These are phyloP conservation scores for Sebastes kiyomatsui DNA, from an alignment of 2,797 vertebrate species.

Conservation along the genomic window DNA sequence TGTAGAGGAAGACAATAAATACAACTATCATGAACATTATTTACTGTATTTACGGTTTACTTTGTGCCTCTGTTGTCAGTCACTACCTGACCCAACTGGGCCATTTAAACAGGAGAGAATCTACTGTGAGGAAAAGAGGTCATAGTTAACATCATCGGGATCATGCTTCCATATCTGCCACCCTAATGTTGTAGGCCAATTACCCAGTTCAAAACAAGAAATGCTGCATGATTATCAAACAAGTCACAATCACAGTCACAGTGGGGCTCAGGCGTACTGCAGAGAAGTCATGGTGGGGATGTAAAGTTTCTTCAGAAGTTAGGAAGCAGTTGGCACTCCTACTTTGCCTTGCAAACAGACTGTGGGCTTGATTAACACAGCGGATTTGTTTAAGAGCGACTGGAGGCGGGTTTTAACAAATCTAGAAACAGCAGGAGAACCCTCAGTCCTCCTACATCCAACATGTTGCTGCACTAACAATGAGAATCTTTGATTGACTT, in stretches of 20 bases:
- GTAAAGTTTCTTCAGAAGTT: constrained; percentile 36
- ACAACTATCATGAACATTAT: not conserved
- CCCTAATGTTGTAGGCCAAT: constrained; percentile 3
- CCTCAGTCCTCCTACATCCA: not conserved
- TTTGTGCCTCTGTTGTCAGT: not conserved
- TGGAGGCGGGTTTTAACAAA: constrained; percentile 19
- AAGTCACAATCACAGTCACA: constrained; percentile 45
- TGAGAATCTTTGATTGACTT: not conserved
- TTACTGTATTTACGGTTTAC: not conserved
- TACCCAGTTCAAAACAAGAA: constrained; percentile 23
- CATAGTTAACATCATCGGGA: not conserved
- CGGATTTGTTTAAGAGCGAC: constrained; percentile 56
- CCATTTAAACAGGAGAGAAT: not conserved
- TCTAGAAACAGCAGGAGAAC: constrained; percentile 20
- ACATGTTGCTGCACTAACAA: not conserved
- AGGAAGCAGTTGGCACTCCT: constrained; percentile 37
- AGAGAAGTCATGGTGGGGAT: constrained; percentile 23
- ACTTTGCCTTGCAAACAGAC: constrained; percentile 72
- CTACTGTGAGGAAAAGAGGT: not conserved
- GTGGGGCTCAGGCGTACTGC: constrained; percentile 28
- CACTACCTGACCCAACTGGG: not conserved
- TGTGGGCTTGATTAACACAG: constrained; percentile 38
- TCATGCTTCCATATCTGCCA: not conserved
- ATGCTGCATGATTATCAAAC: constrained; percentile 32
- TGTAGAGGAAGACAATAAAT: not conserved